phyloP scores from a whole-genome alignment of 2,797 vertebrate species.

The Pelodytes ibericus region DNA sequence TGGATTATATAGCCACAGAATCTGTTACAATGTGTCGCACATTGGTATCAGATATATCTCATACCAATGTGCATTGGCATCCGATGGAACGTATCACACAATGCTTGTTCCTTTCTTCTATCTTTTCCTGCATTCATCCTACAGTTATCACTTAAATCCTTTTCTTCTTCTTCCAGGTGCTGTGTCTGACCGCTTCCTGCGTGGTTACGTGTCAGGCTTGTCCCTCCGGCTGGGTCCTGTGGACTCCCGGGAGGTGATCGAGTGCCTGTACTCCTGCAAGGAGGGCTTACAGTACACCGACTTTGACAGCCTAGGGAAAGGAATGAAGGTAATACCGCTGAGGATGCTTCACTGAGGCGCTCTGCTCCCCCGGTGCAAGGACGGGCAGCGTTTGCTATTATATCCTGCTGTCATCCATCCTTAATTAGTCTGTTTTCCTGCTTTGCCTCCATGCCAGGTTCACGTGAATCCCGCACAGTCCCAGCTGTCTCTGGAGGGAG shows the following conservation, averaged over 20 bases:
- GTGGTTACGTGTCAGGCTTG: slow-evolving; percentile 94
- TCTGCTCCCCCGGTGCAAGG: too few species aligned
- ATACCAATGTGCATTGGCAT: too few species aligned
- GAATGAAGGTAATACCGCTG: slow-evolving; percentile 90
- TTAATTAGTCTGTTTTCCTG: too few species aligned
- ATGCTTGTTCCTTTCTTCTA: background rate
- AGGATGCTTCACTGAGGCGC: too few species aligned
- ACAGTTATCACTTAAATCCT: background rate
- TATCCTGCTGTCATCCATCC: too few species aligned
- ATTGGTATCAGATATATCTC: too few species aligned
- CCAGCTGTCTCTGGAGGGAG: slow-evolving; percentile 92
- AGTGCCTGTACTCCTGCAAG: slow-evolving; percentile 97
- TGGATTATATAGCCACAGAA: too few species aligned
- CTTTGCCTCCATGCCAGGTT: slow-evolving; percentile 73
- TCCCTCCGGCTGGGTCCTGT: slow-evolving; percentile 92
- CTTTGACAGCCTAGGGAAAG: slow-evolving; percentile 96
- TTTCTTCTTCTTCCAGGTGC: slow-evolving; percentile 73
- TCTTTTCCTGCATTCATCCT: slow-evolving; percentile 5
- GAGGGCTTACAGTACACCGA: slow-evolving; percentile 98
- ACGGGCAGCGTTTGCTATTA: too few species aligned
- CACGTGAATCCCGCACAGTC: slow-evolving; percentile 98
- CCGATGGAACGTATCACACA: background rate
- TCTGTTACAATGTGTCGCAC: too few species aligned
- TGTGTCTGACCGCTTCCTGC: slow-evolving; percentile 86
- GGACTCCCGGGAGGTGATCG: slow-evolving; percentile 96